These are phyloP conservation scores for Chaenodraco wilsoni DNA, from an alignment of 2,797 vertebrate species.

Conservation along the genomic window DNA sequence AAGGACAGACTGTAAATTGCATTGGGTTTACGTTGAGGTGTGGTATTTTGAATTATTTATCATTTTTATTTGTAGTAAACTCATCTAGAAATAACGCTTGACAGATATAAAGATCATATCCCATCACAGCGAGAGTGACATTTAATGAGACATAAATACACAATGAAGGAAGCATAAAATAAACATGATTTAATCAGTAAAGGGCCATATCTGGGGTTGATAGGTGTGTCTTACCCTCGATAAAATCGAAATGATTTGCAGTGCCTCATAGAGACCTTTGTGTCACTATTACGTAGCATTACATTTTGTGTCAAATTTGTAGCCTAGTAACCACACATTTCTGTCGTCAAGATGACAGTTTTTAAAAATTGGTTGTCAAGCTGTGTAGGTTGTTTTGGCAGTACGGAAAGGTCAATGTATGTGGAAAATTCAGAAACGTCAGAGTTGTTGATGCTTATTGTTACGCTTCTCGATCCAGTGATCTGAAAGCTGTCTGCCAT, in stretches of 20 bases:
- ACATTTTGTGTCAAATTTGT: not conserved
- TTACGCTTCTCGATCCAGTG: conserved; percentile 12
- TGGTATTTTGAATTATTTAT: conserved; percentile 12
- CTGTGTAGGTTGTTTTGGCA: conserved; percentile 14
- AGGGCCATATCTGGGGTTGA: not conserved
- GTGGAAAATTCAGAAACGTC: conserved; percentile 11
- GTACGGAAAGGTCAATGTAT: conserved; percentile 39
- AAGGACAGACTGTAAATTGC: not conserved
- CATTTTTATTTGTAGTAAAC: conserved; percentile 6
- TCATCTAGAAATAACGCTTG: conserved; percentile 17
- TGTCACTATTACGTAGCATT: not conserved
- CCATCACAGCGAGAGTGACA: not conserved
- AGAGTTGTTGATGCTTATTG: conserved; percentile 16
- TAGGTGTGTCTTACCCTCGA: not conserved
- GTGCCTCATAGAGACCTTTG: not conserved
- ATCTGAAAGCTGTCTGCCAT: conserved; percentile 14
- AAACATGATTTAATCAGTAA: conserved; percentile 1
- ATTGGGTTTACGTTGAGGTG: not conserved
- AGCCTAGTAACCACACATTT: conserved; percentile 2
- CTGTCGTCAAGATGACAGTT: conserved; percentile 6
- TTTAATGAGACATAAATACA: conserved; percentile 28
- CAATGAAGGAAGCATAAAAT: conserved; percentile 9
- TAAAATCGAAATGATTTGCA: not conserved
- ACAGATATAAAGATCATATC: not conserved
- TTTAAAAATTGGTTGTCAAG: conserved; percentile 10